Conservation (phyloP, 2,888 invertebrate species). For the Dicyrtoma fusca region DNA sequence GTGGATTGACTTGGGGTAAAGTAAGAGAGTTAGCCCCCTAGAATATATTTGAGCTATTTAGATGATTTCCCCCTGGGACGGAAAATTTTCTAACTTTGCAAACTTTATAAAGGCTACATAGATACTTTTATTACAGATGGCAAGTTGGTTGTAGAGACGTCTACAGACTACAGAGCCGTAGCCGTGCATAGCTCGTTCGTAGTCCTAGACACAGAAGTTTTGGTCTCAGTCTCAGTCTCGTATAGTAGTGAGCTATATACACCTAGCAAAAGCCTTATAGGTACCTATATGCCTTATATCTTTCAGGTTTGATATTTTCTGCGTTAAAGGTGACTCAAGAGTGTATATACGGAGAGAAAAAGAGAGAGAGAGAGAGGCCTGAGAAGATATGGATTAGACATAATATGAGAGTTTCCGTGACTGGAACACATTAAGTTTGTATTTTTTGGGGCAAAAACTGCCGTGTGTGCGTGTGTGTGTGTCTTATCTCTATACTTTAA, state of each 20-base stretch:
- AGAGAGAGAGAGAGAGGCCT: too few relatives aligned
- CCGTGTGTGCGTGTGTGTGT: constrained; percentile 38
- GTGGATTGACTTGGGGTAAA: too few relatives aligned
- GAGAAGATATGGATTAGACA: constrained; percentile 39
- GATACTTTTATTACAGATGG: not conserved
- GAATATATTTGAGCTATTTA: constrained; percentile 17
- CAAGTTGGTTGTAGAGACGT: not conserved
- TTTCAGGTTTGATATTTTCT: not conserved
- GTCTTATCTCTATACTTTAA: constrained; percentile 39
- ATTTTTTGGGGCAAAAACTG: constrained; percentile 41
- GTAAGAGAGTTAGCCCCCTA: constrained; percentile 21
- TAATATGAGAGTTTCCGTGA: constrained; percentile 48
- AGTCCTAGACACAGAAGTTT: too few relatives aligned
- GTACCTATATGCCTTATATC: not conserved
- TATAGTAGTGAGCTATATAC: not conserved
- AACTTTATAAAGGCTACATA: constrained; percentile 15
- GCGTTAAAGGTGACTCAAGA: constrained; percentile 23
- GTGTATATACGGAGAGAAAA: not conserved
- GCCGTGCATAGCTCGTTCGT: not conserved
- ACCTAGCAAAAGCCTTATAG: not conserved
- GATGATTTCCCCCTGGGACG: constrained; percentile 19
- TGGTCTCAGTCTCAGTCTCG: too few relatives aligned
- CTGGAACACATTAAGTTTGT: constrained; percentile 50
- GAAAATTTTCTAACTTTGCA: constrained; percentile 19
- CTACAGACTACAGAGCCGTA: not conserved